These are phyloP conservation scores for Glyphotaelius pellucidus DNA, from an alignment of 2,888 invertebrate species.

Conservation along the genomic window DNA sequence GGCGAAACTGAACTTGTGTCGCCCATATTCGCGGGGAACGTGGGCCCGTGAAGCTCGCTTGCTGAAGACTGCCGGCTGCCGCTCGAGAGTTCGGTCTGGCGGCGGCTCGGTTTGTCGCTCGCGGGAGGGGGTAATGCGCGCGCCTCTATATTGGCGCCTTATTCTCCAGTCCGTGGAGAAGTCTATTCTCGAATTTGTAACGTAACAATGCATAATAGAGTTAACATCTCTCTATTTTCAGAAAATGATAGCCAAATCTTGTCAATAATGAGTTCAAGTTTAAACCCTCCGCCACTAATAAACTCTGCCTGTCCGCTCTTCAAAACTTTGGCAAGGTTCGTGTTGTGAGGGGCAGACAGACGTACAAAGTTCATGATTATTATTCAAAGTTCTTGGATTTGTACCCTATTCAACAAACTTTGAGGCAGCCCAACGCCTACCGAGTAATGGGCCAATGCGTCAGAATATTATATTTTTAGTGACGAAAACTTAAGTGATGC, in stretches of 20 bases:
- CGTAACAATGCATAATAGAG: background rate
- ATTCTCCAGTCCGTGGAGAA: too few relatives aligned
- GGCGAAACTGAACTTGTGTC: too few relatives aligned
- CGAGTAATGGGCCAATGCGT: background rate
- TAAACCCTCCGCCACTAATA: background rate
- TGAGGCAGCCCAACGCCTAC: background rate
- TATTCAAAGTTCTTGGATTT: background rate
- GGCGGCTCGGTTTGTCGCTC: too few relatives aligned
- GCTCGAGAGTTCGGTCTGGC: too few relatives aligned
- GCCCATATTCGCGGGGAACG: too few relatives aligned
- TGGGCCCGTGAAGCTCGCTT: too few relatives aligned
- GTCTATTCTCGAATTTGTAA: too few relatives aligned
- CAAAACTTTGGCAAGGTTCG: background rate
- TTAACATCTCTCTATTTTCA: background rate
- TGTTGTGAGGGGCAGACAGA: background rate
- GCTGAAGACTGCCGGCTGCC: too few relatives aligned
- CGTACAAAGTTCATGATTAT: background rate
- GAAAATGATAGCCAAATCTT: background rate
- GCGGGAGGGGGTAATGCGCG: too few relatives aligned
- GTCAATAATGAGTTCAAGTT: background rate
- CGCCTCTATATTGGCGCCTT: too few relatives aligned
- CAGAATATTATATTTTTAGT: background rate
- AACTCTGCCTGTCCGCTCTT: background rate
- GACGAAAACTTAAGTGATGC: background rate
- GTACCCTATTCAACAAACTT: background rate